Conservation (phyloP, 30 jellyfish, hydroid and myxozoan genomes). For the Pseudorhiza aurosa region DNA sequence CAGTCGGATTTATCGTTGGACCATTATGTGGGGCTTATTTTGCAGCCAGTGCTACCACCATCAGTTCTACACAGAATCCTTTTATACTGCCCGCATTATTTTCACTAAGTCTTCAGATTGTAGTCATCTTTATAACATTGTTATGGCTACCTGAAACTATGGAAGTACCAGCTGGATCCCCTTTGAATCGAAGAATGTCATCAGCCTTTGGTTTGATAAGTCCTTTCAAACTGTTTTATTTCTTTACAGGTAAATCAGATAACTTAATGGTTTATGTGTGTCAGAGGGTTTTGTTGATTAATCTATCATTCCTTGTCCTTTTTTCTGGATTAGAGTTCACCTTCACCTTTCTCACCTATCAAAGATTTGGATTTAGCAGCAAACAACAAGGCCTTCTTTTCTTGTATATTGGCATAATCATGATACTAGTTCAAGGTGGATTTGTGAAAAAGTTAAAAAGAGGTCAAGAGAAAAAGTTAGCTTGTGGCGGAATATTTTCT, state of each 20-base stretch:
- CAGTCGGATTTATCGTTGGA: slow-evolving; percentile 91
- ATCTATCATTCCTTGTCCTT: slow-evolving; percentile 71
- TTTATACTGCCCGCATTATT: slow-evolving; percentile 77
- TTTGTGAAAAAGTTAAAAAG: slow-evolving; percentile 81
- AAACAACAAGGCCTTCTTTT: slow-evolving; percentile 89
- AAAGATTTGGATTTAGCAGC: slow-evolving; percentile 71
- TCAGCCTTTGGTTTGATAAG: slow-evolving; percentile 50
- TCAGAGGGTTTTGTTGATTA: slow-evolving; percentile 38
- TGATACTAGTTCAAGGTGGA: slow-evolving; percentile 91
- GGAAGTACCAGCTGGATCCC: background rate
- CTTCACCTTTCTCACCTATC: slow-evolving; percentile 87
- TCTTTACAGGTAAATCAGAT: background rate
- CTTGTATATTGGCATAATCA: slow-evolving; percentile 78
- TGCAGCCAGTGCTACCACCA: slow-evolving; percentile 44
- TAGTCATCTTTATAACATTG: slow-evolving; percentile 61
- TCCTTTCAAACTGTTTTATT: slow-evolving; percentile 36
- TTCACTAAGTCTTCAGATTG: slow-evolving; percentile 63
- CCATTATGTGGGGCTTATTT: slow-evolving; percentile 97
- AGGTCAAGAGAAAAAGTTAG: slow-evolving; percentile 65
- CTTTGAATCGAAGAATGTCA: slow-evolving; percentile 6
- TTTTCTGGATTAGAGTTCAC: slow-evolving; percentile 96
- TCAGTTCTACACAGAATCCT: slow-evolving; percentile 22
- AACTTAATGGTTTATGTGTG: background rate
- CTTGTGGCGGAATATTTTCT: slow-evolving; percentile 67
- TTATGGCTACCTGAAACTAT: slow-evolving; percentile 59